phyloP scores from a whole-genome alignment of 2,113 vertebrate genomes.

The Trogon melanurus region DNA sequence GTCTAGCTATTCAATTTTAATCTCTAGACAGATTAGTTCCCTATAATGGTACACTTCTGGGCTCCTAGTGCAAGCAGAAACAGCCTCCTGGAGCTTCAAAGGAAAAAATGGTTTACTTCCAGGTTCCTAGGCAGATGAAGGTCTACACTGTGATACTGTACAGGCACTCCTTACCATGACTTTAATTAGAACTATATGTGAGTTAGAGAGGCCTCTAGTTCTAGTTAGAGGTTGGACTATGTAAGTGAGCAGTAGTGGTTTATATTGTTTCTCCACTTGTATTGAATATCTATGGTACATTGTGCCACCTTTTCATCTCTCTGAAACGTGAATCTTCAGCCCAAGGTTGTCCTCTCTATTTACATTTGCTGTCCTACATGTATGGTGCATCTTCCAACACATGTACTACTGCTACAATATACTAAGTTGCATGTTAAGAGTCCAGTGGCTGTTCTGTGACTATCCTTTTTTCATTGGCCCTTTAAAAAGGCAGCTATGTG shows the following conservation, averaged over 20 bases:
- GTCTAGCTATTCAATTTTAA: background rate
- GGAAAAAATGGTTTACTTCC: background rate
- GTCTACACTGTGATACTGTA: background rate
- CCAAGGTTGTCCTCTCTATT: background rate
- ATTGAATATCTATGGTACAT: background rate
- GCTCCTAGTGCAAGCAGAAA: background rate
- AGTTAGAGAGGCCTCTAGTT: background rate
- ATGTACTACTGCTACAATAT: no score
- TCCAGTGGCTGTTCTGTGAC: background rate
- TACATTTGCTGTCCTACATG: background rate
- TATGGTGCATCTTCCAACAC: background rate
- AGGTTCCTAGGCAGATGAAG: background rate
- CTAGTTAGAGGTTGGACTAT: background rate
- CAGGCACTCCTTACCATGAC: background rate
- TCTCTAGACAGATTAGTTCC: background rate
- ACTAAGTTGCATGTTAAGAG: background rate
- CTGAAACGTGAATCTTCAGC: rapidly evolving
- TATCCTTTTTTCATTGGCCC: background rate
- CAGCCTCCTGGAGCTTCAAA: background rate
- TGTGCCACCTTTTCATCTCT: background rate
- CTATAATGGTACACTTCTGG: background rate
- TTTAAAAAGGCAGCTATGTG: background rate
- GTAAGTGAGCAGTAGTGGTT: background rate
- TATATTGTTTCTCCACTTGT: background rate
- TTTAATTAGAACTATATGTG: background rate